Percentiles rank a stretch among this genome's conserved stretches.
Evolutionary conservation across 1,140 invertebrate genomes (phyloP).

Genomic region (Melitaea cinxia): DNA sequence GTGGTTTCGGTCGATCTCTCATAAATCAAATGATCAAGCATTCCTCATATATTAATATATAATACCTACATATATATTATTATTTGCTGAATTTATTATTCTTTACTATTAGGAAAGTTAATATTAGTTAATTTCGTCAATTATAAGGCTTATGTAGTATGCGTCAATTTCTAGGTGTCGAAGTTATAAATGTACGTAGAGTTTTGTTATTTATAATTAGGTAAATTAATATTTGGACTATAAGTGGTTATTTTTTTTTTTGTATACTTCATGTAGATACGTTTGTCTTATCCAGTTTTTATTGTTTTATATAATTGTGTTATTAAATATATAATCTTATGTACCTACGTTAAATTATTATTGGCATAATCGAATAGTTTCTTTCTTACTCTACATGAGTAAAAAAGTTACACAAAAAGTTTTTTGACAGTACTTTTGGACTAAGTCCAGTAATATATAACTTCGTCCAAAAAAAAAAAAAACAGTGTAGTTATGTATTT

Average conservation of each 20-base stretch:
- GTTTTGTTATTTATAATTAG: slow-evolving; percentile 19
- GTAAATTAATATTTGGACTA: slow-evolving; percentile 11
- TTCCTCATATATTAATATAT: too few relatives aligned
- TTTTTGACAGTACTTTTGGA: not conserved
- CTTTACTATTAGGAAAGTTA: not conserved
- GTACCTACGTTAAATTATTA: too few relatives aligned
- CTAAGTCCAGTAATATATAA: slow-evolving; percentile 10
- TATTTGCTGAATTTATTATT: not conserved
- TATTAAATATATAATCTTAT: slow-evolving; percentile 1
- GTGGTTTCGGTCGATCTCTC: slow-evolving; percentile 2
- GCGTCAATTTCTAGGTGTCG: slow-evolving; percentile 8
- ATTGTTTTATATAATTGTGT: slow-evolving; percentile 4
- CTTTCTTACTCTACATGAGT: not conserved
- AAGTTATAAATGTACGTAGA: slow-evolving; percentile 3
- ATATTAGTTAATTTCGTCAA: slow-evolving; percentile 11
- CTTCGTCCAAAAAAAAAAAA: not conserved
- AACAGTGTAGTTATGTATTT: not conserved
- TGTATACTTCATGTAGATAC: slow-evolving; percentile 3
- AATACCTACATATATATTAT: too few relatives aligned
- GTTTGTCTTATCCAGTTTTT: slow-evolving; percentile 12
- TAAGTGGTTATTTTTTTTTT: slow-evolving; percentile 18
- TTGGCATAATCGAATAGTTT: too few relatives aligned
- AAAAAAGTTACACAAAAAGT: too few relatives aligned
- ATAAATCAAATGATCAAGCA: not conserved
- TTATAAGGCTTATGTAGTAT: slow-evolving; percentile 3